Percentiles rank a stretch among this genome's conserved stretches.
Conservation (phyloP, 2,888 invertebrate genomes). For the Adelognathus sp. region DNA sequence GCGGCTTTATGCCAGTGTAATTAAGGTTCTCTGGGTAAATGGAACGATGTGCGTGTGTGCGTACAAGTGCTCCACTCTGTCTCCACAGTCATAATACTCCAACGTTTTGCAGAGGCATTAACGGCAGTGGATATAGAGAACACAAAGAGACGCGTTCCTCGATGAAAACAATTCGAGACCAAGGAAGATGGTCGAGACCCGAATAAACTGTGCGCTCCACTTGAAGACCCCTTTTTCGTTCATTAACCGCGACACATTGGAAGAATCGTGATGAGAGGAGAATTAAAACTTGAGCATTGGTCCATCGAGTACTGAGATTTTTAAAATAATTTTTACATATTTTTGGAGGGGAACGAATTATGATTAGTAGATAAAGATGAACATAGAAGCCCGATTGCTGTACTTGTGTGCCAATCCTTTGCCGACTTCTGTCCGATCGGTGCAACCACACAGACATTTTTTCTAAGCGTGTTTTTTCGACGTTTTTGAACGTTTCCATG, state of each 20-base stretch:
- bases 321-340: no score
- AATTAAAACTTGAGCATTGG: no score
- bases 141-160: slow-evolving; percentile 33
- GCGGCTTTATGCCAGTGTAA: slow-evolving; percentile 55
- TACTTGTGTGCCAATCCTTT: no score
- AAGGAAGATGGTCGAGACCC: background rate
- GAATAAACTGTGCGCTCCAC: background rate
- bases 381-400: no score
- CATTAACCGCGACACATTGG: background rate
- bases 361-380: no score
- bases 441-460: no score
- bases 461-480: no score
- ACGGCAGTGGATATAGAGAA: background rate
- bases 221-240: background rate
- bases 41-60: slow-evolving; percentile 32
- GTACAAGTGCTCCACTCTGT: background rate
- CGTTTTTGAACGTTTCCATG: no score
- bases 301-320: no score
- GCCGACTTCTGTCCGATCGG: no score
- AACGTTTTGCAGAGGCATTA: background rate
- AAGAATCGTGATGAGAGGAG: background rate
- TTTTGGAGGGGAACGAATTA: no score
- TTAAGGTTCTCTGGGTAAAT: slow-evolving; percentile 47
- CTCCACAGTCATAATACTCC: background rate
- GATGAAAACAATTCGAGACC: background rate